Evolutionary conservation across 2,888 invertebrate species (phyloP).

Genomic region (Silvanus unidentatus): DNA sequence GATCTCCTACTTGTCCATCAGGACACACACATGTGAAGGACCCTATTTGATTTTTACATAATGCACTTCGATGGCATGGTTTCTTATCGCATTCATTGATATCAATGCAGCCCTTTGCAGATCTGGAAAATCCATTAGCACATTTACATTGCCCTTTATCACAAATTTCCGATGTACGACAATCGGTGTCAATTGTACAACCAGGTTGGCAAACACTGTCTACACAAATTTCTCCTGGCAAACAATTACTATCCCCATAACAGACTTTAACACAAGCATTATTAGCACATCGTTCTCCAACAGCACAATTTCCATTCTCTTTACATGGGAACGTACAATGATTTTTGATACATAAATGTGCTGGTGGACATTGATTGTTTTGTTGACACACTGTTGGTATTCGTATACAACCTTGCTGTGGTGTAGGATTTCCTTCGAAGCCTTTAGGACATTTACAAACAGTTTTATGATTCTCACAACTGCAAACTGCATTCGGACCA

Average conservation of each 20-base stretch:
- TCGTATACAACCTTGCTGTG: conserved; percentile 84
- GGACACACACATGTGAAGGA: conserved; percentile 77
- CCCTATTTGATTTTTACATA: conserved; percentile 73
- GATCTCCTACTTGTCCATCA: conserved; percentile 71
- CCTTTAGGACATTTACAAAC: conserved; percentile 77
- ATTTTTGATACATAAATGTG: conserved; percentile 71
- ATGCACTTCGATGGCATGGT: conserved; percentile 75
- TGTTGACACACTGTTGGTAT: conserved; percentile 65
- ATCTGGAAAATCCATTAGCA: conserved; percentile 66
- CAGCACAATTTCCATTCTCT: conserved; percentile 68
- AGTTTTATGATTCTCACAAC: conserved; percentile 66
- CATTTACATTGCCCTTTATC: conserved; percentile 70
- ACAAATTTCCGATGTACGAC: conserved; percentile 73
- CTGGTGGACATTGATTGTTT: conserved; percentile 66
- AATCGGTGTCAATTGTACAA: conserved; percentile 76
- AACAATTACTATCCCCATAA: conserved; percentile 83
- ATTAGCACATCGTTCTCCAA: conserved; percentile 77
- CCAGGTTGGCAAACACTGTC: conserved; percentile 76
- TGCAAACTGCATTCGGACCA: conserved; percentile 79
- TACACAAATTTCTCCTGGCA: conserved; percentile 82
- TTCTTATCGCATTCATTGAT: conserved; percentile 74
- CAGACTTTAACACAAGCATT: conserved; percentile 79
- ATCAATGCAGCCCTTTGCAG: conserved; percentile 71
- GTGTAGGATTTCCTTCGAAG: conserved; percentile 80
- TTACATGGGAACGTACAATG: conserved; percentile 75